Conservation (phyloP, 2,888 invertebrate species). For the Acheta domesticus region DNA sequence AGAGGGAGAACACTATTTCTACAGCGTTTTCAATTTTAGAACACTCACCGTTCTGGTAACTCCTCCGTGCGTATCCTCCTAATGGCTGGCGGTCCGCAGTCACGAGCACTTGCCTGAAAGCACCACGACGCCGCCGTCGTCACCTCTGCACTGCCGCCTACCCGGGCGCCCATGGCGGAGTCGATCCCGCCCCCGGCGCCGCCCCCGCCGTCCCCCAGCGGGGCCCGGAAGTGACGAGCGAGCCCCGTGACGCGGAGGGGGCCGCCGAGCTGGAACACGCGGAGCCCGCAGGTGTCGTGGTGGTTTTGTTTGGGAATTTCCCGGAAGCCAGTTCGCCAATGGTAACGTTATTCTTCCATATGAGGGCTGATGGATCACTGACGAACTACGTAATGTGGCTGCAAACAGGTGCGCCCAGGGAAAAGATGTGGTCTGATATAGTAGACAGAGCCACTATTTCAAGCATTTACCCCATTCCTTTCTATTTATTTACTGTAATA, state of each 20-base stretch:
- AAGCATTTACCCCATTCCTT: no score
- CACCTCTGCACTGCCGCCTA: not conserved
- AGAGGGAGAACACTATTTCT: no score
- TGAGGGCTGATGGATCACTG: not conserved
- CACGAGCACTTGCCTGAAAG: not conserved
- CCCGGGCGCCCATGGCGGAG: not conserved
- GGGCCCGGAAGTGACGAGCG: constrained; percentile 9
- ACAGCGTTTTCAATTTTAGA: no score
- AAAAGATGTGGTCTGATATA: no score
- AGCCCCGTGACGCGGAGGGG: constrained; percentile 1
- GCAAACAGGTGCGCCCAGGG: no score
- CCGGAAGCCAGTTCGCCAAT: not conserved
- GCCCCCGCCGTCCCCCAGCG: not conserved
- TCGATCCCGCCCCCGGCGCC: not conserved
- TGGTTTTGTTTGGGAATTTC: not conserved
- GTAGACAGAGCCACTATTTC: no score
- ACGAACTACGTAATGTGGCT: no score
- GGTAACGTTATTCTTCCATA: not conserved
- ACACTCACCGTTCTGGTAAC: not conserved
- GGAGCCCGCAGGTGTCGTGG: not conserved
- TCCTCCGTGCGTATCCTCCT: not conserved
- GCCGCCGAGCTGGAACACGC: not conserved
- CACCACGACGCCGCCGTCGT: not conserved
- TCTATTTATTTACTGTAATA: no score
- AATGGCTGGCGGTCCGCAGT: not conserved